Evolutionary conservation across 1,140 invertebrate species (phyloP).

Genomic region (Drosophila ogumai): DNA sequence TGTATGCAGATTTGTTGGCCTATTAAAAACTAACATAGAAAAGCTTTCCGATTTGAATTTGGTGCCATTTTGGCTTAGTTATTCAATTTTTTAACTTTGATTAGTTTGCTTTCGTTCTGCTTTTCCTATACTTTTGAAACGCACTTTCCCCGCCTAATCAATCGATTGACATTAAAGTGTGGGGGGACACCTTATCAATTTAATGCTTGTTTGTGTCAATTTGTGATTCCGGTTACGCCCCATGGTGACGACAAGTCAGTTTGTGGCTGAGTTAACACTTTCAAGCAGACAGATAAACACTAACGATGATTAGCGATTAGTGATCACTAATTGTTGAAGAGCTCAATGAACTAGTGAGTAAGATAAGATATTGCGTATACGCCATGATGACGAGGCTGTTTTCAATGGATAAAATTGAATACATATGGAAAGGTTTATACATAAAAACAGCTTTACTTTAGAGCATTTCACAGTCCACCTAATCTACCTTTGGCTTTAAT

Average conservation of each 20-base stretch:
- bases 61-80: too few relatives aligned
- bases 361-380: slow-evolving; percentile 8
- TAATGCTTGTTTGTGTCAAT: slow-evolving; percentile 2
- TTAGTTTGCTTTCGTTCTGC: neutral
- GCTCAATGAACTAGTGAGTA: slow-evolving; percentile 1
- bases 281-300: slow-evolving; percentile 25
- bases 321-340: neutral
- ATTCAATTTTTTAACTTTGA: too few relatives aligned
- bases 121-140: neutral
- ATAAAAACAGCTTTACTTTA: neutral
- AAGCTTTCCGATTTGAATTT: too few relatives aligned
- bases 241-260: slow-evolving; percentile 2
- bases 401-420: neutral
- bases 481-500: neutral
- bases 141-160: neutral
- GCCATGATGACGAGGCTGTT: neutral
- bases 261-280: neutral
- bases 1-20: too few relatives aligned
- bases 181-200: slow-evolving; percentile 4
- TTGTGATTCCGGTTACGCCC: neutral
- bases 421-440: neutral
- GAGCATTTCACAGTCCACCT: neutral
- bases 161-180: neutral
- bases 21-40: too few relatives aligned
- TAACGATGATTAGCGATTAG: neutral